These are phyloP conservation scores for Petrophora chlorosata DNA, from an alignment of 2,888 invertebrate species.

Conservation along the genomic window DNA sequence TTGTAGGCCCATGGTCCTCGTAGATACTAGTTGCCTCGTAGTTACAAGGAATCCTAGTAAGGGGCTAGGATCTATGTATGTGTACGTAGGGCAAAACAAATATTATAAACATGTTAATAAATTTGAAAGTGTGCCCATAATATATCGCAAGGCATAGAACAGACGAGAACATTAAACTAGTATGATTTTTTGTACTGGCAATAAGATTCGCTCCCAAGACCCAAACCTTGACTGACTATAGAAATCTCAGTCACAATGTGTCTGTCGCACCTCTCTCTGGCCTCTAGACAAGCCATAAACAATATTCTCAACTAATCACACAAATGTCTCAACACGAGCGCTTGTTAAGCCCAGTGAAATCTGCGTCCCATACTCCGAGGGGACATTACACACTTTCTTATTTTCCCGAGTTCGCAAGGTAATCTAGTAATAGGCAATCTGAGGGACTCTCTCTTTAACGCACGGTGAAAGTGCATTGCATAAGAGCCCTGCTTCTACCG, in stretches of 20 bases:
- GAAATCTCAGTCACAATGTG: not conserved
- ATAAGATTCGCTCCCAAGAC: too few species aligned
- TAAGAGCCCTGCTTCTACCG: constrained; percentile 70
- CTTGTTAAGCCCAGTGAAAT: constrained; percentile 51
- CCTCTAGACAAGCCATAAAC: constrained; percentile 7
- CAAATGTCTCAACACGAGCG: constrained; percentile 26
- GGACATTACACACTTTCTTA: constrained; percentile 69
- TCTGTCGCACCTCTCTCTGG: constrained; percentile 12
- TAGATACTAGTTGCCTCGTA: too few species aligned
- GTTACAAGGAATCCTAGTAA: too few species aligned
- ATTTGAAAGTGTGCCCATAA: too few species aligned
- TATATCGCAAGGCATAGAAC: too few species aligned
- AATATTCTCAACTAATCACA: constrained; percentile 21
- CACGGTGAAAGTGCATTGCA: constrained; percentile 76
- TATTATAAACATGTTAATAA: too few species aligned
- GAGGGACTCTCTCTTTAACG: constrained; percentile 76
- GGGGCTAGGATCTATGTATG: too few species aligned
- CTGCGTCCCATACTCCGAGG: constrained; percentile 51
- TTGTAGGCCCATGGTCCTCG: too few species aligned
- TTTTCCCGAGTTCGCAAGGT: constrained; percentile 72
- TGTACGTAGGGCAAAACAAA: too few species aligned
- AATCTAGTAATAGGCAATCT: constrained; percentile 78
- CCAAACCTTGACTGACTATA: not conserved
- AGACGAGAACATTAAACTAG: too few species aligned
- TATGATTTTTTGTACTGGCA: too few species aligned